Evolutionary conservation across 2,888 invertebrate species (phyloP).

Genomic region (Pristionchus entomophagus): DNA sequence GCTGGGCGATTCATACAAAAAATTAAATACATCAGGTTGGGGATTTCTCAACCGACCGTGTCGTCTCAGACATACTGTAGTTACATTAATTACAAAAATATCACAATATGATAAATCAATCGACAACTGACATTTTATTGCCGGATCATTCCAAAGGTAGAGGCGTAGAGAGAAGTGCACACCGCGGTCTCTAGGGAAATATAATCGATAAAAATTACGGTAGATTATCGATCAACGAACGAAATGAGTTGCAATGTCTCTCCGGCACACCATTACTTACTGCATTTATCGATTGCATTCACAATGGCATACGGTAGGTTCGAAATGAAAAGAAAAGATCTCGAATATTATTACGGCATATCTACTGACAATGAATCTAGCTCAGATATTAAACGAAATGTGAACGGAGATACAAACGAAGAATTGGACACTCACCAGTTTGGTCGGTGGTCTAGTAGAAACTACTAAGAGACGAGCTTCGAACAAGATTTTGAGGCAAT

Average conservation of each 20-base stretch:
- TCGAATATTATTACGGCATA: conserved; percentile 18
- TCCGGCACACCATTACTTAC: background rate
- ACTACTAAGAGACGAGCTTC: background rate
- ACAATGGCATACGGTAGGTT: background rate
- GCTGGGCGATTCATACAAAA: too few species aligned
- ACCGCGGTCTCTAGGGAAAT: too few species aligned
- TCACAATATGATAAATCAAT: too few species aligned
- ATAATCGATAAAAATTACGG: too few species aligned
- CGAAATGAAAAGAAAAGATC: background rate
- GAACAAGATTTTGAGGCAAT: background rate
- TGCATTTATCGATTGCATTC: conserved; percentile 36
- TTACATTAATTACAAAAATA: too few species aligned
- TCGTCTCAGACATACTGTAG: too few species aligned
- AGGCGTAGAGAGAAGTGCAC: too few species aligned
- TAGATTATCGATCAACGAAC: too few species aligned
- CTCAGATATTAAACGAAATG: background rate
- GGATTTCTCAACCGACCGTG: too few species aligned
- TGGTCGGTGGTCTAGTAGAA: conserved; percentile 1
- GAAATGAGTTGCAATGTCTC: background rate
- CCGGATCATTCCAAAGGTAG: too few species aligned
- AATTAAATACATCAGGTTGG: too few species aligned
- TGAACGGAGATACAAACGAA: background rate
- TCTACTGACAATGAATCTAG: background rate
- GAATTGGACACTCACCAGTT: background rate
- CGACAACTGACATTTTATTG: too few species aligned